Conservation (phyloP, 2,113 vertebrate genomes). For the Collichthys lucidus region DNA sequence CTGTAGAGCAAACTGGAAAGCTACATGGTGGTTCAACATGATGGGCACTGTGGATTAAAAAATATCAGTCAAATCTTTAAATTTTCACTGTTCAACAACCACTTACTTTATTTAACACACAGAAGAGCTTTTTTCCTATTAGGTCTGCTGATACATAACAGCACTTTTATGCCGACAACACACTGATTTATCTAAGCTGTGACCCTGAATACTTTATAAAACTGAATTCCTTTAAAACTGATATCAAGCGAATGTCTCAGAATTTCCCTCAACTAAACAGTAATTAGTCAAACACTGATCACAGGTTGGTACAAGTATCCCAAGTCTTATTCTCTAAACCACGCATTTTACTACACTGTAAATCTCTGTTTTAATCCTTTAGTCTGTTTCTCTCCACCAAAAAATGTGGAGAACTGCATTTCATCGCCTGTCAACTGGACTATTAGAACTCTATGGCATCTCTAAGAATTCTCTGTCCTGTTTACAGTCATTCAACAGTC, state of each 20-base stretch:
- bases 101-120: no score
- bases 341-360: no score
- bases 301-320: no score
- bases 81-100: no score
- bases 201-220: neutral
- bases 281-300: neutral
- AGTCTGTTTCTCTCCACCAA: neutral
- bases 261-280: neutral
- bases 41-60: no score
- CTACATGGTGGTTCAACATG: no score
- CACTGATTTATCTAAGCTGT: neutral
- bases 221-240: neutral
- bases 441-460: neutral
- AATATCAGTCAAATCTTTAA: no score
- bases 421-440: neutral
- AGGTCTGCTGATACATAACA: neutral
- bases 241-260: neutral
- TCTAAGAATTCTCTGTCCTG: neutral
- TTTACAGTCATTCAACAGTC: neutral
- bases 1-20: no score
- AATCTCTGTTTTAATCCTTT: no score
- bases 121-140: no score
- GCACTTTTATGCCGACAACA: neutral
- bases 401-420: neutral
- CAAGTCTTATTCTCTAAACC: no score